A percentile compares a stretch with the other conserved stretches of the same genome.
These are phyloP conservation scores for Acronicta alni DNA, from an alignment of 2,888 invertebrate species.

Conservation along the genomic window DNA sequence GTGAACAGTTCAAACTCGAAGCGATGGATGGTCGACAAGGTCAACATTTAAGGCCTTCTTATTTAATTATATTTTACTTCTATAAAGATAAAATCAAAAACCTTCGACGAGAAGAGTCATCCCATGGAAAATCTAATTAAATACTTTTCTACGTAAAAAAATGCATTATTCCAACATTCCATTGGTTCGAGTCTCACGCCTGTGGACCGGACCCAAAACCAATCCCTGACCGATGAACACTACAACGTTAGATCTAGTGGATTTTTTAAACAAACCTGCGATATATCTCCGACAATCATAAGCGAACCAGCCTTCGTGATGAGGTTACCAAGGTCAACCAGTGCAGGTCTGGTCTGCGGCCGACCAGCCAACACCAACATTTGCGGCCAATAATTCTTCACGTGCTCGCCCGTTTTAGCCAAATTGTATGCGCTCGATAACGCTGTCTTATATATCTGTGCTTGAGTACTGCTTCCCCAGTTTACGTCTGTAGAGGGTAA, in stretches of 20 bases:
- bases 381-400: slow-evolving; percentile 99
- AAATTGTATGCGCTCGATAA: slow-evolving; percentile 94
- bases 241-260: background rate
- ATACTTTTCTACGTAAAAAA: too few relatives aligned
- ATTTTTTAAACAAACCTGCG: slow-evolving; percentile 89
- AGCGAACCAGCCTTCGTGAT: slow-evolving; percentile 97
- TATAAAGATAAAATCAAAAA: too few relatives aligned
- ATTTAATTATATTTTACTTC: too few relatives aligned
- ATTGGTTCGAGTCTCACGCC: too few relatives aligned
- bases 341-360: slow-evolving; percentile 95
- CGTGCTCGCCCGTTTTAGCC: slow-evolving; percentile 97
- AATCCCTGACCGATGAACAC: background rate
- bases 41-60: too few relatives aligned
- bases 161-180: too few relatives aligned
- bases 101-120: too few relatives aligned
- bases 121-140: too few relatives aligned
- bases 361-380: slow-evolving; percentile 94
- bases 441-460: slow-evolving; percentile 98
- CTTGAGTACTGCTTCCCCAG: slow-evolving; percentile 99
- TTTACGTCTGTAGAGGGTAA: slow-evolving; percentile 92
- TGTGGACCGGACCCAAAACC: too few relatives aligned
- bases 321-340: slow-evolving; percentile 96
- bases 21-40: too few relatives aligned
- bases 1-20: too few relatives aligned
- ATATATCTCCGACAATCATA: slow-evolving; percentile 96